Conservation (phyloP, 2,113 vertebrate species). For the Smithornis capensis region DNA sequence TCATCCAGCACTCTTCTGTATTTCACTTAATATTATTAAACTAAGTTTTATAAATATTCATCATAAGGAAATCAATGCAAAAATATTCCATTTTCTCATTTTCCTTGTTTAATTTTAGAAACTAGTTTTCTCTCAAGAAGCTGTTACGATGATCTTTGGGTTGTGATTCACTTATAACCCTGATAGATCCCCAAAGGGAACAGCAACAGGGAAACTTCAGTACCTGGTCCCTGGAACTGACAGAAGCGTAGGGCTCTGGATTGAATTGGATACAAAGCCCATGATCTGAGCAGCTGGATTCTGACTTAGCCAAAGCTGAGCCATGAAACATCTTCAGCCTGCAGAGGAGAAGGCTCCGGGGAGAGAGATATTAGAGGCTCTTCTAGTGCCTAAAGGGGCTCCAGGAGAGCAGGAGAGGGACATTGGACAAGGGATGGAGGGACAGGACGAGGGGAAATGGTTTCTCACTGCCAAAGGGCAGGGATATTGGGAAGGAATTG, state of each 20-base stretch:
- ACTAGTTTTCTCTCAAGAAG: neutral
- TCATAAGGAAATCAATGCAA: neutral
- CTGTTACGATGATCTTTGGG: neutral
- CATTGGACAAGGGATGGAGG: neutral
- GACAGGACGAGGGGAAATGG: neutral
- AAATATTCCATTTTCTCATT: neutral
- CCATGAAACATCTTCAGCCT: neutral
- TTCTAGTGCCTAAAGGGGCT: neutral
- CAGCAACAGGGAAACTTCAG: neutral
- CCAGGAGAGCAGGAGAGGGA: neutral
- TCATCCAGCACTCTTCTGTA: neutral
- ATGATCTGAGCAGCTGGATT: neutral
- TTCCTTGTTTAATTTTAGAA: neutral
- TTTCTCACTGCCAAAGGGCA: neutral
- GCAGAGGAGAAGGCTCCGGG: neutral
- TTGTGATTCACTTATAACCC: neutral
- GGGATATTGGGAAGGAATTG: fast-evolving
- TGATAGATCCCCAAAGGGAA: neutral
- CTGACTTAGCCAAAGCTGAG: neutral
- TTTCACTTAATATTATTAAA: neutral
- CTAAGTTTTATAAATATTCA: neutral
- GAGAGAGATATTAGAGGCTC: neutral
- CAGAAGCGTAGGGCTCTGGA: neutral
- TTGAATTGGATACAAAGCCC: fast-evolving
- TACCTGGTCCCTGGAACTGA: neutral